A percentile compares a stretch with the other conserved stretches of the same genome.
These are phyloP conservation scores for Agriopis leucophaearia DNA, from an alignment of 2,888 invertebrate genomes.

Conservation along the genomic window DNA sequence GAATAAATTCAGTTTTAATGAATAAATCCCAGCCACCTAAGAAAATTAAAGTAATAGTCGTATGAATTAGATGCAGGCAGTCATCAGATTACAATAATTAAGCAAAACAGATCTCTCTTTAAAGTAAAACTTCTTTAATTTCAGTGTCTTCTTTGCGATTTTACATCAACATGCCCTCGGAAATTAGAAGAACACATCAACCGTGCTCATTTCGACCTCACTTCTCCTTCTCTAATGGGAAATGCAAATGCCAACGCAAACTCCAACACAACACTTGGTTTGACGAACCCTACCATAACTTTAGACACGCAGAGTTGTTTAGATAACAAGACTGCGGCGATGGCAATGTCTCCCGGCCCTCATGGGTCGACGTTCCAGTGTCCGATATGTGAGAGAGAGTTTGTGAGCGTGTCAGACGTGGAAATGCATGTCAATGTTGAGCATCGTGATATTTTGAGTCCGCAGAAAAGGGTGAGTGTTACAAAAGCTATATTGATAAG, in stretches of 20 bases:
- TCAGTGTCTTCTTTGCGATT: conserved; percentile 92
- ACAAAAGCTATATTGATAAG: background rate
- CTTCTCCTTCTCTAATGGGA: conserved; percentile 88
- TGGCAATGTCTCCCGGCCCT: conserved; percentile 80
- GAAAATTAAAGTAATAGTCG: conserved; percentile 12
- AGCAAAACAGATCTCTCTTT: too few relatives aligned
- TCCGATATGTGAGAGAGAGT: conserved; percentile 91
- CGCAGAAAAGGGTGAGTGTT: conserved; percentile 77
- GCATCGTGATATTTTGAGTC: conserved; percentile 93
- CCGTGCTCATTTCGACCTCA: conserved; percentile 93
- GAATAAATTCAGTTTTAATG: conserved; percentile 5
- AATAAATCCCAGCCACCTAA: background rate
- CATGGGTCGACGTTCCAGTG: conserved; percentile 88
- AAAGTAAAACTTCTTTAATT: conserved; percentile 45
- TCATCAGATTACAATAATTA: background rate
- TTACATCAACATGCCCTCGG: conserved; percentile 90
- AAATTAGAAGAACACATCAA: conserved; percentile 94
- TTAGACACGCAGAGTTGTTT: conserved; percentile 65
- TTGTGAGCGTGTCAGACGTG: conserved; percentile 91
- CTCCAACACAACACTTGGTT: conserved; percentile 68
- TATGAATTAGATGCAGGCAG: background rate
- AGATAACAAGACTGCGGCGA: conserved; percentile 61
- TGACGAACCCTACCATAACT: conserved; percentile 70
- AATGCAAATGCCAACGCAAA: conserved; percentile 74
- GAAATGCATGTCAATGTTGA: conserved; percentile 95